A percentile compares a stretch with the other conserved stretches of the same genome.
Evolutionary conservation across 2,113 vertebrate genomes (phyloP).

Genomic region (Apeltes quadracus): DNA sequence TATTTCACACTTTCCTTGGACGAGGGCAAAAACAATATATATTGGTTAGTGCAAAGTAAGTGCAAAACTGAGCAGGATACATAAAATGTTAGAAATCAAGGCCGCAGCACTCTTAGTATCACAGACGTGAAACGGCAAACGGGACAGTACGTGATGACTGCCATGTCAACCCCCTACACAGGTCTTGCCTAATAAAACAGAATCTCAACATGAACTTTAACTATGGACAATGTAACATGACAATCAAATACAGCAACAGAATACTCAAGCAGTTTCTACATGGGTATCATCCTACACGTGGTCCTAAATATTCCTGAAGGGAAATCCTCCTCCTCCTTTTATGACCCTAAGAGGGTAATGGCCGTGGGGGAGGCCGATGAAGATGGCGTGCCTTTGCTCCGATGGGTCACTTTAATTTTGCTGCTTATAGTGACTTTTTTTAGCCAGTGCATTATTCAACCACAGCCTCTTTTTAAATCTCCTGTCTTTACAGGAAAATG

Average conservation of each 20-base stretch:
- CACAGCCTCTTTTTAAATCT: conserved; percentile 21
- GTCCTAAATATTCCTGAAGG: not conserved
- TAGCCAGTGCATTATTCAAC: not conserved
- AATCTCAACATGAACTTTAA: not conserved
- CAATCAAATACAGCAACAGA: not conserved
- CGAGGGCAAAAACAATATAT: conserved; percentile 12
- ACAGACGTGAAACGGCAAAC: not conserved
- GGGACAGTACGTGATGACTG: not conserved
- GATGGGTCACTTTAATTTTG: not conserved
- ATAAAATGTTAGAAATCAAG: conserved; percentile 6
- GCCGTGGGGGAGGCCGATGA: not conserved
- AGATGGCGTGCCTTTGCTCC: not conserved
- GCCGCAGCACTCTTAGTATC: not conserved
- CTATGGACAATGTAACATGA: not conserved
- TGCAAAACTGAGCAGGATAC: conserved; percentile 27
- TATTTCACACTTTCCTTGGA: conserved; percentile 15
- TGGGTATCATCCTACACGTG: not conserved
- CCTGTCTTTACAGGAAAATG: conserved; percentile 62
- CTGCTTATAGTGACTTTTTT: not conserved
- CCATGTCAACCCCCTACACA: not conserved
- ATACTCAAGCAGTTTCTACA: not conserved
- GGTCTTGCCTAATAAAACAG: not conserved
- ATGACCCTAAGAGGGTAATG: not conserved
- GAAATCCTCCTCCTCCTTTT: not conserved
- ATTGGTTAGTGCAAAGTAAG: not conserved